phyloP scores from a whole-genome alignment of 2,797 vertebrate species.

The Sebastes miniatus region DNA sequence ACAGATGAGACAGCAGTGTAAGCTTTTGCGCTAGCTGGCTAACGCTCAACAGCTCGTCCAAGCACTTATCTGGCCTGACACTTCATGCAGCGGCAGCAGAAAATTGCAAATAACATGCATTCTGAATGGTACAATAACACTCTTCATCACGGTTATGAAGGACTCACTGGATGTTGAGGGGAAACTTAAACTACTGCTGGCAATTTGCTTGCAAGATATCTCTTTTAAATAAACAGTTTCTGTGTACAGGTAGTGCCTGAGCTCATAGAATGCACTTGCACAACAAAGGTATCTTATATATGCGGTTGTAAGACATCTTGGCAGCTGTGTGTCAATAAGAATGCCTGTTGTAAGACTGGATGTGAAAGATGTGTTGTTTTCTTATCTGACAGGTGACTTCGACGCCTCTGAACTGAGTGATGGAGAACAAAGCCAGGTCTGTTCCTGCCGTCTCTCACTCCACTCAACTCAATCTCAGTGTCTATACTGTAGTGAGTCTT shows the following conservation, averaged over 20 bases:
- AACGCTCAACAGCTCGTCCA: constrained; percentile 25
- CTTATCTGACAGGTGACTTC: constrained; percentile 73
- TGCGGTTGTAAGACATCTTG: neutral
- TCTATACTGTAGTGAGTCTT: neutral
- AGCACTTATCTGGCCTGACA: constrained; percentile 56
- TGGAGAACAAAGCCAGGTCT: constrained; percentile 78
- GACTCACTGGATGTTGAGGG: constrained; percentile 5
- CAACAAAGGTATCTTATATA: neutral
- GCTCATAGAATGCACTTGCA: neutral
- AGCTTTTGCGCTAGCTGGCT: constrained; percentile 52
- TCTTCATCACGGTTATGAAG: neutral
- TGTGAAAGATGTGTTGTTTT: constrained; percentile 24
- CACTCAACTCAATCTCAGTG: neutral
- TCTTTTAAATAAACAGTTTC: neutral
- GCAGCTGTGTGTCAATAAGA: constrained; percentile 23
- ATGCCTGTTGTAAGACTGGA: neutral
- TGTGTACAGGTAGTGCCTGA: neutral
- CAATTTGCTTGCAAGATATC: constrained; percentile 5
- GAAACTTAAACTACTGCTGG: neutral
- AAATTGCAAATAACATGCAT: constrained; percentile 46
- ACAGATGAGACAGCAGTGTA: constrained; percentile 55
- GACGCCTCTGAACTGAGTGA: constrained; percentile 71
- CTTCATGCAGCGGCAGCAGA: constrained; percentile 48
- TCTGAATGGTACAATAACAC: constrained; percentile 8
- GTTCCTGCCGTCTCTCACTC: constrained; percentile 23